Base-by-base conservation (phyloP, 2,888 invertebrate genomes). In the Cacoxenus indagator region DNA sequence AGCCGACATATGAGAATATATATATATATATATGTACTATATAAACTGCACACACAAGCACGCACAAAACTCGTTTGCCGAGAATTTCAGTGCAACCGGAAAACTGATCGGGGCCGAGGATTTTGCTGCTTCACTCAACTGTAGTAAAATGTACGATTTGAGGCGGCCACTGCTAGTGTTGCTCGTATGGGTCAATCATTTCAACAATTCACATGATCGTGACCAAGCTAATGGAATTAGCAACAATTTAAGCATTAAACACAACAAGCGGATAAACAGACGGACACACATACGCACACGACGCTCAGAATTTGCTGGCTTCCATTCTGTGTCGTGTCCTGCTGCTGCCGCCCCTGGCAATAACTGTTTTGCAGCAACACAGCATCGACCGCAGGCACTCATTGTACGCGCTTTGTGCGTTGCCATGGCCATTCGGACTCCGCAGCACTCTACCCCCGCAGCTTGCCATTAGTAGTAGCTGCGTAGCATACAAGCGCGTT, bases 211-310 rank as follows among this genome's bases (percentile, higher is more conserved):
- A 51, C 48, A 51, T 51, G 48, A 3, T 9, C 22, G 22, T 51
- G 48, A 19, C 48, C 19, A n/a, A 68, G 73, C 77, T 77, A 82
- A 82, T 81, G 80, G 78, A 81, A 81, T 81, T 81, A 82, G 81
- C 81, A 82, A 82, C 81, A 82, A 82, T 82, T 82, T 81, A 81
- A 82, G 75, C 81, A 82, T 82, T 82, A 81, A 81, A 78, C 81
- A 81, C 77, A 82, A 17, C 48, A 51, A 2, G 19, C 8, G 5
- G 48, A 48, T 8, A 19, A 14, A 78, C 76, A 82, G 76, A 78
- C 55, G 26, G 2, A 46, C 46, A 46, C 17, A 17, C 46, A 46
- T 14, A 17, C 46, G 14, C 46, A 46, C 46, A 46, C 14, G 4
- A 6, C 5, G 17, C 4, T 46, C 46, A n/a, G 46, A 46, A n/a